Conservation (phyloP, 2,888 invertebrate species). For the Chrysina gloriosa region DNA sequence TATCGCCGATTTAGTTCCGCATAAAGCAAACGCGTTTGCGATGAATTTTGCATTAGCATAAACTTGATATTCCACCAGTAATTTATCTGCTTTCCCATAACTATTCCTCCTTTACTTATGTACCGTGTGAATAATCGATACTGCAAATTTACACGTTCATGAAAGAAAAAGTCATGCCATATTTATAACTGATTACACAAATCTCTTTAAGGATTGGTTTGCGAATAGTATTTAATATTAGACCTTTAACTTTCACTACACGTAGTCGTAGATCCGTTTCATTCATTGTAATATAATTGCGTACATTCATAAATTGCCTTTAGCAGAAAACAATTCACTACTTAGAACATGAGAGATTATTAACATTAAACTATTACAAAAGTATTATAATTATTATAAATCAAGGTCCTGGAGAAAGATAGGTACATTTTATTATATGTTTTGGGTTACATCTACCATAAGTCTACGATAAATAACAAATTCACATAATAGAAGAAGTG, state of each 20-base stretch:
- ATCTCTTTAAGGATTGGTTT: not conserved
- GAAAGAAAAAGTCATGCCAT: conserved; percentile 1
- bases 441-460: too few relatives aligned
- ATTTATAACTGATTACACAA: conserved; percentile 15
- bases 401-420: too few relatives aligned
- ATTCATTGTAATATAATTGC: not conserved
- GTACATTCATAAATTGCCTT: not conserved
- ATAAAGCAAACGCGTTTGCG: not conserved
- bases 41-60: not conserved
- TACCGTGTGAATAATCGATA: conserved; percentile 15
- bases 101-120: not conserved
- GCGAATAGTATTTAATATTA: conserved; percentile 6
- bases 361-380: too few relatives aligned
- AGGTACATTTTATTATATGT: too few relatives aligned
- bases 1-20: too few relatives aligned
- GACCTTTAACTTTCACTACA: conserved; percentile 19
- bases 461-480: too few relatives aligned
- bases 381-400: too few relatives aligned
- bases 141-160: conserved; percentile 6
- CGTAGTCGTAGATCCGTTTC: conserved; percentile 18
- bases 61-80: conserved; percentile 1
- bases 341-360: too few relatives aligned
- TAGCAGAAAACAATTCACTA: too few relatives aligned
- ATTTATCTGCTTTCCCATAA: not conserved
- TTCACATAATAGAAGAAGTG: too few relatives aligned